Base-by-base conservation (phyloP, 2,797 vertebrate species). In the Gastrophryne carolinensis region DNA sequence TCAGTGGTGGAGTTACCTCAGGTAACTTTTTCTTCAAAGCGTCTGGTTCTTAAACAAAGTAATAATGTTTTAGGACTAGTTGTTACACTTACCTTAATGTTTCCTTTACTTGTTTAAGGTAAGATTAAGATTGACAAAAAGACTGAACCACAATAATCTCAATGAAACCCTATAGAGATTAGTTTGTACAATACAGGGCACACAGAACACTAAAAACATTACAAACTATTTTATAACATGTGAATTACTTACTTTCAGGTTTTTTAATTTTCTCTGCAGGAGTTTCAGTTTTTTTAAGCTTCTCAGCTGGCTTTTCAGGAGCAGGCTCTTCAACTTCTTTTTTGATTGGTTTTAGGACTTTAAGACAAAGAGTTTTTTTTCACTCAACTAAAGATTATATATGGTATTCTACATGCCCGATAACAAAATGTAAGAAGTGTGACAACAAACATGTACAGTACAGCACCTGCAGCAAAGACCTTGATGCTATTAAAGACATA, bases 161-260 rank as follows among this genome's bases (percentile, higher is more conserved):
- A 49, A 35, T 35, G 29, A 5, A 47, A 53, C 13, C 1, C 9
- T 37, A 34, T 12, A 8, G 6, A 6, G 4, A 39, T 19, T 26
- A 11, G 24, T 30, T 27, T 37, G 17, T 10, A 52, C 2, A n/a
- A n/a, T 47, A 26, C 39, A 29, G 34, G 21, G 3, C 21, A 50
- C 54, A 62, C 37, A 62, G 10, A 26, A 75, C 15, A 65, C 8
- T 53, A n/a, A 57, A 52, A 7, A 19, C 17, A 9, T 17, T 15
- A 39, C 37, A 54, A 52, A 62, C n/a, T n/a, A n/a, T n/a, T n/a
- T n/a, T n/a, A 27, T 32, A 67, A 76, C 82, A 54, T 77, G n/a
- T n/a, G 78, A 15, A 24, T 49, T 92, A 92, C 89, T 90, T 92
- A 92, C 91, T 90, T 92, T 87, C 81, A 76, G 87, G 84, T 81